A percentile compares a stretch with the other conserved stretches of the same genome.
Evolutionary conservation across 2,113 vertebrate genomes (phyloP).

Genomic region (Melanocharis versteri): DNA sequence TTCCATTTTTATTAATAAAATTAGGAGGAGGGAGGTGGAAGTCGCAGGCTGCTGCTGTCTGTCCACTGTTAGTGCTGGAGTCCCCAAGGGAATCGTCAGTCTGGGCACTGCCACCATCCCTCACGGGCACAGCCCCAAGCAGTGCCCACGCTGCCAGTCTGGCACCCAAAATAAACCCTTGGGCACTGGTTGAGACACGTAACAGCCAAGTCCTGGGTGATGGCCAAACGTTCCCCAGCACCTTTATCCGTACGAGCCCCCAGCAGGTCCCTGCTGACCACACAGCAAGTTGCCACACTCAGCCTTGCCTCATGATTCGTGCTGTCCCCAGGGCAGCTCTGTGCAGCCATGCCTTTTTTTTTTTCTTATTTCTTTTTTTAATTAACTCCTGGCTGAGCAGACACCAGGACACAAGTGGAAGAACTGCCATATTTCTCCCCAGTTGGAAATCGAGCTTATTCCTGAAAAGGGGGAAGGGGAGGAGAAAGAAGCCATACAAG

Average conservation of each 20-base stretch:
- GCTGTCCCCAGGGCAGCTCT: neutral
- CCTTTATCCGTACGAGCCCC: neutral
- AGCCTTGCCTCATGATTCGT: neutral
- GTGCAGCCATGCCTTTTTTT: neutral
- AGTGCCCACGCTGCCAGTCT: neutral
- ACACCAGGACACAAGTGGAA: neutral
- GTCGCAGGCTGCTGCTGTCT: neutral
- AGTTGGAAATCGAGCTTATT: neutral
- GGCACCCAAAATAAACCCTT: neutral
- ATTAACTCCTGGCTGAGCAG: neutral
- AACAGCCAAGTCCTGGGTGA: neutral
- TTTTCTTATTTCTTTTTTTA: neutral
- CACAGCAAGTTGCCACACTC: neutral
- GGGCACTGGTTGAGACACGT: accelerated
- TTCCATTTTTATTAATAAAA: neutral
- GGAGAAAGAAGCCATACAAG: conserved; percentile 7
- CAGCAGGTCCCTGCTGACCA: neutral
- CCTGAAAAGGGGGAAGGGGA: neutral
- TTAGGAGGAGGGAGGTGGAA: neutral
- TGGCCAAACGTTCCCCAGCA: neutral
- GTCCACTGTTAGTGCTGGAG: neutral
- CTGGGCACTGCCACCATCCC: neutral
- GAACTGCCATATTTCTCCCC: neutral
- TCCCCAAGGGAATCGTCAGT: neutral
- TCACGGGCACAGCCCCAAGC: neutral